A percentile compares a stretch with the other conserved stretches of the same genome.
Conservation (phyloP, 1,140 invertebrate species). For the Brachionus manjavacas region DNA sequence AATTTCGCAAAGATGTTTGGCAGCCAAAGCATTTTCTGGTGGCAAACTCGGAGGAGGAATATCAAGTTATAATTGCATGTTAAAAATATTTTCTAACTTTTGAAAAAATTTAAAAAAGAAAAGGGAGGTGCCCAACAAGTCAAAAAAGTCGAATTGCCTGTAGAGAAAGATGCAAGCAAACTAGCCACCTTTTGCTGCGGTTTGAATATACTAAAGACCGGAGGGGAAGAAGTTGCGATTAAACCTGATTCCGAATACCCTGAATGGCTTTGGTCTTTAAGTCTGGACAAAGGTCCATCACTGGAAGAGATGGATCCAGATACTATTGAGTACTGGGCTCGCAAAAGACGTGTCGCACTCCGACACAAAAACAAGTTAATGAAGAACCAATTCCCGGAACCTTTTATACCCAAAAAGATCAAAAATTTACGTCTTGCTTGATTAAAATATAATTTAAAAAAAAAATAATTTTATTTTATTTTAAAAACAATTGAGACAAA, state of each 20-base stretch:
- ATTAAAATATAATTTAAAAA: neutral
- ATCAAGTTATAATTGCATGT: neutral
- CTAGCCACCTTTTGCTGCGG: conserved; percentile 13
- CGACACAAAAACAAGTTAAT: conserved; percentile 38
- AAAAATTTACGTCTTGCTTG: conserved; percentile 41
- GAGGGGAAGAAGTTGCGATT: neutral
- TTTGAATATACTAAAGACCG: conserved; percentile 18
- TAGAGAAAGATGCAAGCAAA: conserved; percentile 30
- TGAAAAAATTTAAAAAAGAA: neutral
- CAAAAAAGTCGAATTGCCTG: neutral
- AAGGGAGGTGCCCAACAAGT: conserved; percentile 32
- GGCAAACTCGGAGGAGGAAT: conserved; percentile 38
- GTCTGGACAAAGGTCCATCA: conserved; percentile 3
- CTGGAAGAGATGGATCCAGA: conserved; percentile 20
- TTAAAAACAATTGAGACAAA: neutral
- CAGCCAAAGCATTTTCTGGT: conserved; percentile 1
- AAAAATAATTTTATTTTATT: neutral
- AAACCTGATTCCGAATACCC: conserved; percentile 38
- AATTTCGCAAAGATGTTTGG: neutral
- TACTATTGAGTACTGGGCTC: conserved; percentile 24
- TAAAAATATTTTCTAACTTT: too few relatives aligned
- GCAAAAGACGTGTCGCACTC: conserved; percentile 14
- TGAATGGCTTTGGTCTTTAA: conserved; percentile 23
- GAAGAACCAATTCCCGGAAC: conserved; percentile 30
- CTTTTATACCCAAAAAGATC: conserved; percentile 34